These are phyloP conservation scores for Cosmia pyralina DNA, from an alignment of 2,888 invertebrate species.

Conservation along the genomic window DNA sequence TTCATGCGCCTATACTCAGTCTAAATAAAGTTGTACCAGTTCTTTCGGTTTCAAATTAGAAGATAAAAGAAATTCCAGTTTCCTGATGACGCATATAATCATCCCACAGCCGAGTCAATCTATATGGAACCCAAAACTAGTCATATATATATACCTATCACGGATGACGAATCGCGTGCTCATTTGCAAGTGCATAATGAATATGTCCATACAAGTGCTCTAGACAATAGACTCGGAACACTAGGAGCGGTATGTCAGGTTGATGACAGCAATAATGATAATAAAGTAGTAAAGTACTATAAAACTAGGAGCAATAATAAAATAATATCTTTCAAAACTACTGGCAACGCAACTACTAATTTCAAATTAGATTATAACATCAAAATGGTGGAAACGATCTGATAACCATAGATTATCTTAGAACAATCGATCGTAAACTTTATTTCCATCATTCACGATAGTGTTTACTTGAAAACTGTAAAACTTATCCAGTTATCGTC, in stretches of 20 bases:
- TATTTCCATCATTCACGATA: constrained; percentile 54
- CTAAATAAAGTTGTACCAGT: not conserved
- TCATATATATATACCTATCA: constrained; percentile 5
- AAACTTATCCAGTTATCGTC: constrained; percentile 49
- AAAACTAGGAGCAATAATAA: constrained; percentile 46
- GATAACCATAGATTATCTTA: constrained; percentile 52
- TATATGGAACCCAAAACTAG: constrained; percentile 17
- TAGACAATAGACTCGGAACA: constrained; percentile 43
- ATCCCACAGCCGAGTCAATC: constrained; percentile 36
- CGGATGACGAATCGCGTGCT: constrained; percentile 36
- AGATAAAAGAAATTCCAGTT: constrained; percentile 9
- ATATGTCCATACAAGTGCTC: constrained; percentile 27
- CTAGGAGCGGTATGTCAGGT: constrained; percentile 35
- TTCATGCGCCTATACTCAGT: not conserved
- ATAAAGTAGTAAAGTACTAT: constrained; percentile 23
- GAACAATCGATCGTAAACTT: constrained; percentile 63
- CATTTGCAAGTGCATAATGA: constrained; percentile 41
- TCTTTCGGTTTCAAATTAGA: not conserved
- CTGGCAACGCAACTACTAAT: constrained; percentile 32
- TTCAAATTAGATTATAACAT: constrained; percentile 52
- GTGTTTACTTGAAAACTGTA: constrained; percentile 55
- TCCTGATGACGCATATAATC: constrained; percentile 23
- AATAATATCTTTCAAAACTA: constrained; percentile 45
- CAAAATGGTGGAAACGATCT: constrained; percentile 44
- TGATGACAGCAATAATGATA: constrained; percentile 45